These are phyloP conservation scores for Drosophila melanosoma DNA, from an alignment of 2,888 invertebrate species.

Conservation along the genomic window DNA sequence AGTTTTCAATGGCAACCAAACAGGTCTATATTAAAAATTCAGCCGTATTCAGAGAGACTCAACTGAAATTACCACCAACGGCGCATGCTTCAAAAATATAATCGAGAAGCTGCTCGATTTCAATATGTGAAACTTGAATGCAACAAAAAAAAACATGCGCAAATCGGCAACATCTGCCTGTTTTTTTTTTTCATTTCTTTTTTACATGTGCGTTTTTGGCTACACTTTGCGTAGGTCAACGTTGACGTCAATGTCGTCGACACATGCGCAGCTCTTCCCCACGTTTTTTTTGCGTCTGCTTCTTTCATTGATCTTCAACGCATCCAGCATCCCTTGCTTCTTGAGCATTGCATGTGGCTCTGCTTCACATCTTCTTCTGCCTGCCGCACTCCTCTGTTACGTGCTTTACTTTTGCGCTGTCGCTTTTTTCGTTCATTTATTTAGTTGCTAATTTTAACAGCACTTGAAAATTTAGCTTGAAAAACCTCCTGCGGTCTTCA, in stretches of 20 bases:
- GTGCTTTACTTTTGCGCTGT: conserved; percentile 49
- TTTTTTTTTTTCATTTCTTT: conserved; percentile 28
- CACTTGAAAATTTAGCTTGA: conserved; percentile 62
- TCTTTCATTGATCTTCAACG: conserved; percentile 76
- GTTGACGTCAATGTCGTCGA: conserved; percentile 57
- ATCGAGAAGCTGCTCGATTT: conserved; percentile 63
- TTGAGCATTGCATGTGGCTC: conserved; percentile 57
- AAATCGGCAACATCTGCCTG: conserved; percentile 73
- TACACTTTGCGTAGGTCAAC: conserved; percentile 83
- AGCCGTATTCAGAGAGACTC: conserved; percentile 32
- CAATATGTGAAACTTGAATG: conserved; percentile 49
- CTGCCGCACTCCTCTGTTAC: conserved; percentile 40
- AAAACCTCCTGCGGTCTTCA: conserved; percentile 82
- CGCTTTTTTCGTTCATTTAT: conserved; percentile 33
- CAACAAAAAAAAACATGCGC: conserved; percentile 17
- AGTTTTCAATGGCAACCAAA: conserved; percentile 33
- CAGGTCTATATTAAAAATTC: conserved; percentile 54
- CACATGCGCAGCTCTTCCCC: conserved; percentile 67
- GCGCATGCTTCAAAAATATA: conserved; percentile 63
- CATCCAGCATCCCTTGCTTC: conserved; percentile 59
- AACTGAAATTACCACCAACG: conserved; percentile 70
- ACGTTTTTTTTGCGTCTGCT: conserved; percentile 39
- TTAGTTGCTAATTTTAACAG: conserved; percentile 77
- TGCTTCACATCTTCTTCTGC: conserved; percentile 29
- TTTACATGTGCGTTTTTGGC: conserved; percentile 57